phyloP scores from a whole-genome alignment of 2,888 invertebrate species.

The Xanthorhoe spadicearia region DNA sequence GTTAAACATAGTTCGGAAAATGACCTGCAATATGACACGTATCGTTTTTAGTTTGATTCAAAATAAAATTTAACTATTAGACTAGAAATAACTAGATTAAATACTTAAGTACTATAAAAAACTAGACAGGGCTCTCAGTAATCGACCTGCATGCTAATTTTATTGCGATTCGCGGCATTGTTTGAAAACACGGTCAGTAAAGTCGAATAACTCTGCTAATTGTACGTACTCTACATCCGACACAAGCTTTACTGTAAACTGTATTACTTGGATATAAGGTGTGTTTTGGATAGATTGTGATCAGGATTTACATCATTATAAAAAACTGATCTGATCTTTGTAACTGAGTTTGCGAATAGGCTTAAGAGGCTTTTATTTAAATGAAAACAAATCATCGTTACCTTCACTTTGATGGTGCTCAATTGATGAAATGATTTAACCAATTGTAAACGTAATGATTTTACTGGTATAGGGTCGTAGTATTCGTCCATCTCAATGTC shows the following conservation, averaged over 20 bases:
- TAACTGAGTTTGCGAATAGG: background rate
- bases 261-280: background rate
- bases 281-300: background rate
- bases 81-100: background rate
- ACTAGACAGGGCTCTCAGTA: slow-evolving; percentile 4
- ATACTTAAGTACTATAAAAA: background rate
- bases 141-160: slow-evolving; percentile 46
- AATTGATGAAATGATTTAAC: background rate
- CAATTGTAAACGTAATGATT: too few species aligned
- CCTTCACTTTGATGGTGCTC: background rate
- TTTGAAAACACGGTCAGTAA: slow-evolving; percentile 63
- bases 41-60: too few species aligned
- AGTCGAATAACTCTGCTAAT: slow-evolving; percentile 63
- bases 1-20: too few species aligned
- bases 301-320: background rate
- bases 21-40: too few species aligned
- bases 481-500: too few species aligned
- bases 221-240: slow-evolving; percentile 40
- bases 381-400: background rate
- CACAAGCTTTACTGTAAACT: slow-evolving; percentile 7
- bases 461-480: too few species aligned
- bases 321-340: background rate
- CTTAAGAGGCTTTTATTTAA: background rate
- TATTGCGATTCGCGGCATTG: slow-evolving; percentile 49
- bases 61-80: too few species aligned